phyloP scores from a whole-genome alignment of 1,140 invertebrate species.

The Pomacea maculata region DNA sequence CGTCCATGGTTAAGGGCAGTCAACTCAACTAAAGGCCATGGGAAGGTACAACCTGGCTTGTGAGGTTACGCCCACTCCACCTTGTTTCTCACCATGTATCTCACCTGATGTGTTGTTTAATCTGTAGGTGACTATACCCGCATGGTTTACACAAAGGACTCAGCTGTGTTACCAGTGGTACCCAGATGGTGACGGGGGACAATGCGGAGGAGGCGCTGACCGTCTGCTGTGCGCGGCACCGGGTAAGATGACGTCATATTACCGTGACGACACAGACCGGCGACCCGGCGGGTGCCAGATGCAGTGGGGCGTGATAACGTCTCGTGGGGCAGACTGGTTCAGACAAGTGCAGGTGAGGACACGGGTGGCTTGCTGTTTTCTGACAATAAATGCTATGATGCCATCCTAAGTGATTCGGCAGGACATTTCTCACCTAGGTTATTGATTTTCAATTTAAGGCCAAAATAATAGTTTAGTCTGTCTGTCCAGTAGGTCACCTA shows the following conservation, averaged over 20 bases:
- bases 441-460: too few relatives aligned
- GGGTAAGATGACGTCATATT: conserved; percentile 25
- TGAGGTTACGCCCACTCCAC: too few relatives aligned
- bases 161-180: conserved; percentile 36
- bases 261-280: conserved; percentile 32
- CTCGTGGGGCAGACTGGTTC: conserved; percentile 17
- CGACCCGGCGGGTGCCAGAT: conserved; percentile 31
- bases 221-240: conserved; percentile 25
- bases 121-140: conserved; percentile 17
- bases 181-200: conserved; percentile 28
- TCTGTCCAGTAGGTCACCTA: too few relatives aligned
- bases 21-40: too few relatives aligned
- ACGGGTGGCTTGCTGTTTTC: too few relatives aligned
- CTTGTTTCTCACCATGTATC: too few relatives aligned
- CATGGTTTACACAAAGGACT: conserved; percentile 23
- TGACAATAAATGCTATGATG: too few relatives aligned
- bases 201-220: conserved; percentile 32
- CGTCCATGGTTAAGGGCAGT: too few relatives aligned
- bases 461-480: too few relatives aligned
- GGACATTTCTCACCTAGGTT: too few relatives aligned
- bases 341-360: neutral
- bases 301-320: conserved; percentile 26
- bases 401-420: too few relatives aligned
- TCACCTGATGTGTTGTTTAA: neutral
- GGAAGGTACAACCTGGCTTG: too few relatives aligned